Evolutionary conservation across 2,888 invertebrate species (phyloP).

Genomic region (Drosophila fulvimacula): DNA sequence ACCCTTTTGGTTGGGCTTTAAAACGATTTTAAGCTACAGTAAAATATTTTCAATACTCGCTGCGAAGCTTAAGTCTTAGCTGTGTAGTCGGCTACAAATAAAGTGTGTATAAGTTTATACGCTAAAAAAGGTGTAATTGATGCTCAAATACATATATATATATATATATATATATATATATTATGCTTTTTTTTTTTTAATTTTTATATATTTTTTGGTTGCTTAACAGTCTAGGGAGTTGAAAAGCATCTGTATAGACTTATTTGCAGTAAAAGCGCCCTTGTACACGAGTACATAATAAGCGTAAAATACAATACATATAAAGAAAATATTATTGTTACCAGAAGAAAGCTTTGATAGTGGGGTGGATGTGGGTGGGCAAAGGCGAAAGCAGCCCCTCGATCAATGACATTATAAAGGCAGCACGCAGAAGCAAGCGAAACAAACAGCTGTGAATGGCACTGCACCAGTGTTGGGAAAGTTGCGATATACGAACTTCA

Average conservation of each 20-base stretch:
- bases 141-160: constrained; percentile 14
- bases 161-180: not conserved
- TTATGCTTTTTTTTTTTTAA: not conserved
- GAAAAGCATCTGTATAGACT: constrained; percentile 73
- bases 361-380: constrained; percentile 48
- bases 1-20: constrained; percentile 38
- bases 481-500: not conserved
- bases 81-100: constrained; percentile 64
- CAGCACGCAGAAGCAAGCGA: not conserved
- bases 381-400: constrained; percentile 48
- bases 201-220: constrained; percentile 33
- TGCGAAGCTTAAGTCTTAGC: constrained; percentile 75
- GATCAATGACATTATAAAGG: constrained; percentile 13
- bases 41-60: constrained; percentile 76
- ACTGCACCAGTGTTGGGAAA: not conserved
- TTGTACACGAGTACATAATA: constrained; percentile 48
- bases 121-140: constrained; percentile 65
- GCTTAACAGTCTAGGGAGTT: constrained; percentile 80
- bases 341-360: constrained; percentile 75
- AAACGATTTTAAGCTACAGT: constrained; percentile 75
- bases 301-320: constrained; percentile 63
- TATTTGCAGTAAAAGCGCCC: constrained; percentile 68
- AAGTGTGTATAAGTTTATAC: constrained; percentile 66
- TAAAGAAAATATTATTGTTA: constrained; percentile 82
- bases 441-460: not conserved